phyloP scores from a whole-genome alignment of 2,888 invertebrate genomes.

The Dryomyza anilis region DNA sequence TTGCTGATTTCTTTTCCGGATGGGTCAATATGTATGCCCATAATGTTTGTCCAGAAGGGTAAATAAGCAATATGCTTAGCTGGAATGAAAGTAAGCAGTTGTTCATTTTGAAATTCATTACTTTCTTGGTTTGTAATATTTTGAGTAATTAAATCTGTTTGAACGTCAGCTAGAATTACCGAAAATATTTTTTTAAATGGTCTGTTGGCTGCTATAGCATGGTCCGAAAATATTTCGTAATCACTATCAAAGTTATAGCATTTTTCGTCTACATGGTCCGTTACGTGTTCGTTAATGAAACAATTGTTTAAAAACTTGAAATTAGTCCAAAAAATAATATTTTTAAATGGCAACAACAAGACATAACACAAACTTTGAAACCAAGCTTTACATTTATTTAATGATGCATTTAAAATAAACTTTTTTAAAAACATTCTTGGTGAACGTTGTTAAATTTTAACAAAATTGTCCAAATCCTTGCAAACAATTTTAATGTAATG shows the following conservation, averaged over 20 bases:
- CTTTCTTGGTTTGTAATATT: background rate
- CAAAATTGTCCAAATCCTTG: background rate
- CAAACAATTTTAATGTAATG: background rate
- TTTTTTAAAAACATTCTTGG: background rate
- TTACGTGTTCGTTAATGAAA: background rate
- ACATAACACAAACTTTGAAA: background rate
- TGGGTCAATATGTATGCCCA: background rate
- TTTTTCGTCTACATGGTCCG: background rate
- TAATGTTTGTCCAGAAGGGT: background rate
- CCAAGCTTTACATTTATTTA: background rate
- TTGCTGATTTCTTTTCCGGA: background rate
- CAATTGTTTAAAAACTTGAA: too few species aligned
- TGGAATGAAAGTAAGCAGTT: background rate
- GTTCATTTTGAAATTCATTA: background rate
- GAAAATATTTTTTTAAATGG: background rate
- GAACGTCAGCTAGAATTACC: background rate
- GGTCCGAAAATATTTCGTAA: background rate
- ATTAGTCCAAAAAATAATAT: too few species aligned
- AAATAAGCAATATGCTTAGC: background rate
- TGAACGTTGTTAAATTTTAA: background rate
- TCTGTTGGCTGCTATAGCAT: background rate
- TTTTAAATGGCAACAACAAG: too few species aligned
- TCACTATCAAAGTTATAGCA: background rate
- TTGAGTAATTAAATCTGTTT: background rate
- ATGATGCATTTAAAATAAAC: background rate